Base-by-base conservation (phyloP, 2,888 invertebrate species). In the Anthoptus insignis region DNA sequence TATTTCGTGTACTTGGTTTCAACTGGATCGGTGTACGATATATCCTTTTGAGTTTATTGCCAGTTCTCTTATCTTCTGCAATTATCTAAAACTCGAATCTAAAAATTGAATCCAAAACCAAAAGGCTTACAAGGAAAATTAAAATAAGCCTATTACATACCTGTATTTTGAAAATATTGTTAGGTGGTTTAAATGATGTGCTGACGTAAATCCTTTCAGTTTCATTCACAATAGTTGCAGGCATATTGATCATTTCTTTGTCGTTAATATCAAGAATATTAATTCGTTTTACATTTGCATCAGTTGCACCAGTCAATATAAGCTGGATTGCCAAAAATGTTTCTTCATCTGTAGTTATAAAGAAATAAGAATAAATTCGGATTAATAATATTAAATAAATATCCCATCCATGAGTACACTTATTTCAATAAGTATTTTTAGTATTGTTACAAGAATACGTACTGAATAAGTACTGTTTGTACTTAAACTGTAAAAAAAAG, bases 281-380 rank as follows among this genome's bases (percentile, higher is more conserved):
- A 21, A 60, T 27, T 2, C 5, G 42, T 32, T 53, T 5, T 53
- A 60, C 11, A 5, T 53, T 6, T 45, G 22, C 60, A 14, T 60
- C 32, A 3, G 1, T 13, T 9, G 42, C 14, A 22, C 52, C 45
- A 11, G 24, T n/a, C 7, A 27, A 50, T 21, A 42, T 11, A 13
- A 60, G 53, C 13, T 32, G 42, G 13, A 60, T 22, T 11, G 53
- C 42, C 21, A 60, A 42, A 42, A 45, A 29, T 8, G 53, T 45
- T 22, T 53, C 16, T 22, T n/a, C 19, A 29, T 19, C 32, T 34
- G n/a, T 24, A n/a, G n/a, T n/a, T n/a, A n/a, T n/a, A n/a, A n/a
- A 19, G 19, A 14, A 19, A 8, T 29, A n/a, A n/a, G n/a, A 14
- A 5, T 32, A n/a, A 19, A n/a, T n/a, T n/a, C 29, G 27, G 2